Evolutionary conservation across 2,888 invertebrate genomes (phyloP), one percentile per base, ranked within the genome.

Genomic region (Dicranocentrus wangi): DNA sequence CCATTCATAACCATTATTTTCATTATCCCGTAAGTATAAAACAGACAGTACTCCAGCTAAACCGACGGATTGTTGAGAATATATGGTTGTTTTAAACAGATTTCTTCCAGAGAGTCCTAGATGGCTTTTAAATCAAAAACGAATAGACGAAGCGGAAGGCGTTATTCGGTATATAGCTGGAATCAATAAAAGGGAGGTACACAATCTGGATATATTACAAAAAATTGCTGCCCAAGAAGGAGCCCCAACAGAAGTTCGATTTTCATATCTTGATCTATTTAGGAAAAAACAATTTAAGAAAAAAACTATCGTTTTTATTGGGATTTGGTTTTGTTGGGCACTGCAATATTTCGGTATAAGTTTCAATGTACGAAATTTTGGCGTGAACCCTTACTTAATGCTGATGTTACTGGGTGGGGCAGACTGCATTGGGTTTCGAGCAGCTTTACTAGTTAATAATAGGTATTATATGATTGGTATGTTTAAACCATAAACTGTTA

Each of bases 311-410:
- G 83, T 83, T 19, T 82, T 86, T 19, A 84, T 85, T 23, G 83
- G 81, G 8, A 82, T 86, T 53, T 86, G 85, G 85, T 83, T 81
- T 32, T 82, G 83, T 32, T 86, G 85, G 85, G 82, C 84, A 23
- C 77, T 84, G 27, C 82, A 80, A 27, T 85, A 85, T 43, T 86
- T 86, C 42, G 86, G 86, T 0, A 75, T 85, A 17, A 82, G 81
- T 43, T 85, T 81, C 53, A 85, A 85, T 32, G 83, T 84, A 3
- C 81, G 81, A 61, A 85, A 85, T 39, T 81, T 82, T 42, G 83
- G 82, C 10, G 83, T 84, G 0, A 71, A 82, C 47, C 82, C 82
- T 0, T 83, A 82, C 43, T 66, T 83, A 21, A 85, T 83, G 82
- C 53, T 84, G 7, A 61, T 82, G 25, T 27, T 82, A 27, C 73